Evolutionary conservation across 1,140 invertebrate genomes (phyloP).

Genomic region (Dendroctonus valens): DNA sequence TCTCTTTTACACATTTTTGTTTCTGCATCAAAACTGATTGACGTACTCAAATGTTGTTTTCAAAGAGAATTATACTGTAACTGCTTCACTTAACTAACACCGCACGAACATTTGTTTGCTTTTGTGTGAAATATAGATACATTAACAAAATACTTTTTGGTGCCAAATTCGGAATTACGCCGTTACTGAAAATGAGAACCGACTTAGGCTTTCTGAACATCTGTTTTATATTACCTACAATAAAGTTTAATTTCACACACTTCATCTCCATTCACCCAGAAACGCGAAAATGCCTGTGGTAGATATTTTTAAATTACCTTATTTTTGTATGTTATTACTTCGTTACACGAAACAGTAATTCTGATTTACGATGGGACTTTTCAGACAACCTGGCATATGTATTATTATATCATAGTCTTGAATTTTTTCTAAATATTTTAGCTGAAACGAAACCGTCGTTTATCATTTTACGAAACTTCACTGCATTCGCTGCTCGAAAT

Average conservation of each 20-base stretch:
- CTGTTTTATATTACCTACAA: conserved; percentile 31
- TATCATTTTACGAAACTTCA: too few relatives aligned
- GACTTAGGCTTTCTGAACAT: conserved; percentile 12
- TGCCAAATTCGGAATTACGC: conserved; percentile 7
- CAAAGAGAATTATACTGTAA: too few relatives aligned
- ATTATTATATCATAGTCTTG: too few relatives aligned
- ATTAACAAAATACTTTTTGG: too few relatives aligned
- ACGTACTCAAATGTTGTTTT: too few relatives aligned
- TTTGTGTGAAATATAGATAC: background rate
- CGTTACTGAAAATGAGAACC: conserved; percentile 18
- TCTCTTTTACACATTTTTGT: too few relatives aligned
- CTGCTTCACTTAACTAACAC: too few relatives aligned
- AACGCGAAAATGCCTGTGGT: conserved; percentile 16
- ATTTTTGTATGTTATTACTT: conserved; percentile 25
- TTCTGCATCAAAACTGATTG: too few relatives aligned
- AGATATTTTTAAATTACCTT: conserved; percentile 22
- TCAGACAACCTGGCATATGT: too few relatives aligned
- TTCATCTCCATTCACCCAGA: conserved; percentile 25
- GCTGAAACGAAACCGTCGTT: too few relatives aligned
- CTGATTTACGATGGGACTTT: conserved; percentile 12
- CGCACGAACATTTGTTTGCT: background rate
- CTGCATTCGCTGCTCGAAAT: too few relatives aligned
- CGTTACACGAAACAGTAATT: conserved; percentile 14
- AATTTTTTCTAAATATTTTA: too few relatives aligned
- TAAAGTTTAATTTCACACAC: conserved; percentile 29